Evolutionary conservation across 1,140 invertebrate genomes (phyloP).

Genomic region (Paraescarpia echinospica): DNA sequence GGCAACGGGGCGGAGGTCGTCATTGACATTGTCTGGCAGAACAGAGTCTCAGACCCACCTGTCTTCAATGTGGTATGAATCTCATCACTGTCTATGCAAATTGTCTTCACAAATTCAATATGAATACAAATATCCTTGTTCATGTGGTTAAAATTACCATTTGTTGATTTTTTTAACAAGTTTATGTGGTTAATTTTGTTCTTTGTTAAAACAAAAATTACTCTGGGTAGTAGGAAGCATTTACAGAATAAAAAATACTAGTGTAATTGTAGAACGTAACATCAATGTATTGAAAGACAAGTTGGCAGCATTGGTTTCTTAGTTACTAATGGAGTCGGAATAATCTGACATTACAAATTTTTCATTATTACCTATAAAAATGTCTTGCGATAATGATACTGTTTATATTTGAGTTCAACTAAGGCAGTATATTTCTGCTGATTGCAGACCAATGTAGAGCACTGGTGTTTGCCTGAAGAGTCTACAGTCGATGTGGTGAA

Average conservation of each 20-base stretch:
- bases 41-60: conserved; percentile 38
- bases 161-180: neutral
- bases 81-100: neutral
- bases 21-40: conserved; percentile 51
- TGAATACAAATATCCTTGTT: neutral
- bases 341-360: neutral
- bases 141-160: neutral
- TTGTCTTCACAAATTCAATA: neutral
- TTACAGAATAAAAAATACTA: neutral
- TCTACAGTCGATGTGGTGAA: conserved; percentile 38
- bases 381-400: neutral
- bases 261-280: neutral
- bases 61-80: conserved; percentile 40
- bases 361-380: neutral
- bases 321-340: neutral
- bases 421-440: neutral
- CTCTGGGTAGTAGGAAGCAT: too few relatives aligned
- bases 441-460: conserved; percentile 42
- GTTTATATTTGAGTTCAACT: neutral
- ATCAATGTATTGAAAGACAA: neutral
- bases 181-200: too few relatives aligned
- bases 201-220: too few relatives aligned
- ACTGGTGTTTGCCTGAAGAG: conserved; percentile 49
- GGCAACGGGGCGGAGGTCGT: conserved; percentile 48
- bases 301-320: neutral